Evolutionary conservation across 2,113 vertebrate species (phyloP).

Genomic region (Hypocryptadius cinnamomeus): DNA sequence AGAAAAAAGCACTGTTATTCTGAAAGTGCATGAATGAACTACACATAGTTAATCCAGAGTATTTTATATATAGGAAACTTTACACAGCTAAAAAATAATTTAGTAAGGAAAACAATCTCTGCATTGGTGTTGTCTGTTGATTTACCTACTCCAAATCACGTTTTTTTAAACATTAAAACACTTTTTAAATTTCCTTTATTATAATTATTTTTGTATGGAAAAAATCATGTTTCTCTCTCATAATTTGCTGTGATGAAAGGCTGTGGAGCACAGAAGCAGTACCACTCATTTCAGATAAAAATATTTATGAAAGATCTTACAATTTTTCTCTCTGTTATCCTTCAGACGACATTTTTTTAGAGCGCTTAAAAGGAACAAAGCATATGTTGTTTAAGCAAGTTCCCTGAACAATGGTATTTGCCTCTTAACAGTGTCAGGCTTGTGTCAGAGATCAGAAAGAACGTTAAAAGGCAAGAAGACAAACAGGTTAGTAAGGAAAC

Average conservation of each 20-base stretch:
- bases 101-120: background rate
- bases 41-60: background rate
- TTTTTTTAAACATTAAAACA: background rate
- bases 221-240: background rate
- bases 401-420: background rate
- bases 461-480: background rate
- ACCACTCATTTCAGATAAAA: background rate
- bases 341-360: background rate
- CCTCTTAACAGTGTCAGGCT: background rate
- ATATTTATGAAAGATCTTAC: background rate
- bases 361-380: background rate
- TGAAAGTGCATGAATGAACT: background rate
- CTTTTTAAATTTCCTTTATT: background rate
- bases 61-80: background rate
- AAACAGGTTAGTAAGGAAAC: constrained; percentile 14
- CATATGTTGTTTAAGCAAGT: background rate
- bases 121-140: background rate
- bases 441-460: background rate
- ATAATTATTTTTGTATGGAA: background rate
- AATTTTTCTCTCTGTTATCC: background rate
- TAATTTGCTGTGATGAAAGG: background rate
- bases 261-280: background rate
- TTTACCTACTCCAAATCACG: background rate
- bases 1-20: background rate
- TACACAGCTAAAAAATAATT: background rate